A percentile compares a stretch with the other conserved stretches of the same genome.
These are phyloP conservation scores for Prinia subflava DNA, from an alignment of 2,113 vertebrate genomes.

Conservation along the genomic window DNA sequence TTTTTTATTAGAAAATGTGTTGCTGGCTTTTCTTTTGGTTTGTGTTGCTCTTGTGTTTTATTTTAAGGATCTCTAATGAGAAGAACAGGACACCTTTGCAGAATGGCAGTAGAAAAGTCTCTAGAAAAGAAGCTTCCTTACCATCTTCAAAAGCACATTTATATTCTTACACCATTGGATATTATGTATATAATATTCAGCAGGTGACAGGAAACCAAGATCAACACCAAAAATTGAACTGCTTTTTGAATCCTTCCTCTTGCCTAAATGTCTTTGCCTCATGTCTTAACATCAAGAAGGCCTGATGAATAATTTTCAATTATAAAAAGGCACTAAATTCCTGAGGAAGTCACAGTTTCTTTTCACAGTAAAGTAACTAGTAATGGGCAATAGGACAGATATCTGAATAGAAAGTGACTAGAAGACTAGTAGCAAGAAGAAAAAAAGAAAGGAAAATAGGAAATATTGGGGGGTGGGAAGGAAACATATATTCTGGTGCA, in stretches of 20 bases:
- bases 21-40: neutral
- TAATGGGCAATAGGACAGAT: neutral
- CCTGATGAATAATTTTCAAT: neutral
- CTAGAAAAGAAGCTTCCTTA: neutral
- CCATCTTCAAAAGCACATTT: neutral
- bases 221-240: neutral
- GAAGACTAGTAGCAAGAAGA: neutral
- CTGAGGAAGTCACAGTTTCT: neutral
- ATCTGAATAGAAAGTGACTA: neutral
- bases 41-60: neutral
- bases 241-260: neutral
- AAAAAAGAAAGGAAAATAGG: neutral
- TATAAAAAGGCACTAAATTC: neutral
- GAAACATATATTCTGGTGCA: neutral
- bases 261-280: neutral
- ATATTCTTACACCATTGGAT: neutral
- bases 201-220: neutral
- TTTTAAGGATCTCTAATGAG: neutral
- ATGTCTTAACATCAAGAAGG: neutral
- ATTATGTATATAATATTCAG: neutral
- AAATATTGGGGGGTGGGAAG: rapidly evolving
- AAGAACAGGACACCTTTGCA: neutral
- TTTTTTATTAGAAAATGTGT: neutral
- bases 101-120: neutral
- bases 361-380: neutral